Conservation (phyloP, 2,888 invertebrate species). For the Elysia crispata region DNA sequence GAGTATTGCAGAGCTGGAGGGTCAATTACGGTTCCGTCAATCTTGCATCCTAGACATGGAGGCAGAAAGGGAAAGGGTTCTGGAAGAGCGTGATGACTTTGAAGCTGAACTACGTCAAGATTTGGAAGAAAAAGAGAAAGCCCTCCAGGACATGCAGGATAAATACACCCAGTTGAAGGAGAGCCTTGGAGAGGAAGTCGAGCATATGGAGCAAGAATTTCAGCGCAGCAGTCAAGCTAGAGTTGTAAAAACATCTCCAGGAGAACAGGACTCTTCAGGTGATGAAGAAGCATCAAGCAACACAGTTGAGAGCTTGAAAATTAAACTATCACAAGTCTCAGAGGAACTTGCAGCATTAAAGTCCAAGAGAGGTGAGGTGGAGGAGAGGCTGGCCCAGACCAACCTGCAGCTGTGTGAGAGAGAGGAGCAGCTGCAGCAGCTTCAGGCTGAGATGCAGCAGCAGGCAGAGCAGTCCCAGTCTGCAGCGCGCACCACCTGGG, state of each 20-base stretch:
- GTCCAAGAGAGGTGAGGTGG: conserved; percentile 55
- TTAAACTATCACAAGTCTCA: conserved; percentile 34
- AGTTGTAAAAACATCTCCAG: conserved; percentile 13
- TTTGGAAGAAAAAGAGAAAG: conserved; percentile 45
- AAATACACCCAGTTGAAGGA: conserved; percentile 48
- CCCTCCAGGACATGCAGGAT: conserved; percentile 49
- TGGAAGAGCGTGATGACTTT: conserved; percentile 49
- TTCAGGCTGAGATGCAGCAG: conserved; percentile 58
- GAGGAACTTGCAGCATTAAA: conserved; percentile 51
- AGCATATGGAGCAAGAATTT: conserved; percentile 44
- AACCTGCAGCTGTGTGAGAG: conserved; percentile 59
- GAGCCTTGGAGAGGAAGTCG: conserved; percentile 41
- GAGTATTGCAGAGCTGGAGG: conserved; percentile 71
- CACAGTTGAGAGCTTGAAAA: conserved; percentile 36
- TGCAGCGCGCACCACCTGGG: neutral
- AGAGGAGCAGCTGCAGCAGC: conserved; percentile 61
- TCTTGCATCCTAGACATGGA: conserved; percentile 38
- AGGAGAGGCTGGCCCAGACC: conserved; percentile 60
- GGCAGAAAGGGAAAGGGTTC: conserved; percentile 37
- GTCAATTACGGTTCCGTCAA: conserved; percentile 49
- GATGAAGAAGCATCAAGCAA: neutral
- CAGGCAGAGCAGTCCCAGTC: neutral
- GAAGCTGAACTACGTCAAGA: conserved; percentile 55
- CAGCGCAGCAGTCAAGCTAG: conserved; percentile 39
- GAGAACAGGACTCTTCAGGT: neutral